Conservation (phyloP, 2,888 invertebrate species). For the Andrena fulva region DNA sequence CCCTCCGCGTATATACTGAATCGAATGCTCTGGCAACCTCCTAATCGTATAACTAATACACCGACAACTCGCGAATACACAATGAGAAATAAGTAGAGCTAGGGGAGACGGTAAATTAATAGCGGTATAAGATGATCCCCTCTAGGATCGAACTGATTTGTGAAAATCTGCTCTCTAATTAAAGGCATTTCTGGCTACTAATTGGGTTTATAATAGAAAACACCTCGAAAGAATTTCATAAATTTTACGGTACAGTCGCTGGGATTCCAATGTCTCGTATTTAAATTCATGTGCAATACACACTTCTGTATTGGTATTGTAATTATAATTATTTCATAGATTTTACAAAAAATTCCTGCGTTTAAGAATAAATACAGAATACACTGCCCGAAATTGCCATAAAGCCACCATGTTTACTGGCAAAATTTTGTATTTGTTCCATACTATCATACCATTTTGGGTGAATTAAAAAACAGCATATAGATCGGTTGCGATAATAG, state of each 20-base stretch:
- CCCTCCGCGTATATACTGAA: slow-evolving; percentile 66
- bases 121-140: background rate
- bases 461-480: too few relatives aligned
- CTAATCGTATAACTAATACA: slow-evolving; percentile 63
- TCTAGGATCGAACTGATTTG: background rate
- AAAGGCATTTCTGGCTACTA: background rate
- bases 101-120: background rate
- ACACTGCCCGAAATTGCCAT: too few relatives aligned
- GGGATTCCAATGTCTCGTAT: too few relatives aligned
- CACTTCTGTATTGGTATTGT: too few relatives aligned
- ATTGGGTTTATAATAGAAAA: background rate
- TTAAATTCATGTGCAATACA: too few relatives aligned
- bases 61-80: slow-evolving; percentile 44
- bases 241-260: background rate
- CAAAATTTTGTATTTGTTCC: too few relatives aligned
- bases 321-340: background rate
- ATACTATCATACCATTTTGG: too few relatives aligned
- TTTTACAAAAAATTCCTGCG: background rate
- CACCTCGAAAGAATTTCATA: background rate
- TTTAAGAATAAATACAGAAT: background rate
- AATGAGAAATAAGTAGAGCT: slow-evolving; percentile 6
- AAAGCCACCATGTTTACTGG: too few relatives aligned
- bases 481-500: too few relatives aligned
- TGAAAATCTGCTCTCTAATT: background rate
- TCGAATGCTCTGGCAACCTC: slow-evolving; percentile 64